Conservation (phyloP, 2,888 invertebrate genomes). For the Eulithis prunata region DNA sequence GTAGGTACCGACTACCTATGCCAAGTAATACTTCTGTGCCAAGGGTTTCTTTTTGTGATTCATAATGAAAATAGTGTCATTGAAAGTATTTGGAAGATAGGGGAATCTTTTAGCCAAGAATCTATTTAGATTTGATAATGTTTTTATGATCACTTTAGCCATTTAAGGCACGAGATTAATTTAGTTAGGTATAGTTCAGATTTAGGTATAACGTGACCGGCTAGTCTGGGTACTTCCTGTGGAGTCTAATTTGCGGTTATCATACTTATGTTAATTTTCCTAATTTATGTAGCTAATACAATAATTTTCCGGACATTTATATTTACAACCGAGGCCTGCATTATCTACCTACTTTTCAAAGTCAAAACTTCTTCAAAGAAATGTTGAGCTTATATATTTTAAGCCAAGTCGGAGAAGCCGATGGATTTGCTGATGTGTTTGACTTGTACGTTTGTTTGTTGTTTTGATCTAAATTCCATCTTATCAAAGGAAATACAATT, state of each 20-base stretch:
- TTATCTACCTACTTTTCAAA: neutral
- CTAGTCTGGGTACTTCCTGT: conserved; percentile 36
- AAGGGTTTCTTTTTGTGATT: too few species aligned
- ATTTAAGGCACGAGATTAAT: conserved; percentile 33
- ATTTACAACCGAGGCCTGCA: conserved; percentile 17
- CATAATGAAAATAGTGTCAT: neutral
- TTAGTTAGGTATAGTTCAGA: conserved; percentile 28
- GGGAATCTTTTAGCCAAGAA: neutral
- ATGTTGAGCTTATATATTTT: too few species aligned
- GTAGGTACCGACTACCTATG: too few species aligned
- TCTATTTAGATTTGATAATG: neutral
- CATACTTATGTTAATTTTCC: conserved; percentile 37
- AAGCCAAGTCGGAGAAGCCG: too few species aligned
- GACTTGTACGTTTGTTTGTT: too few species aligned
- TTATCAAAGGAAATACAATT: too few species aligned
- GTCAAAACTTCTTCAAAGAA: too few species aligned
- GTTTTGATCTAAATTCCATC: too few species aligned
- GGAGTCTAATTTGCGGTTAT: conserved; percentile 34
- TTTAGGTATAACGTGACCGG: conserved; percentile 32
- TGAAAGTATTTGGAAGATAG: too few species aligned
- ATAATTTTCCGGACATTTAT: conserved; percentile 29
- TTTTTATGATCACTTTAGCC: conserved; percentile 11
- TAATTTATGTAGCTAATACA: conserved; percentile 25
- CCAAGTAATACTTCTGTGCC: too few species aligned
- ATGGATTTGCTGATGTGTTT: too few species aligned